Evolutionary conservation across 2,888 invertebrate genomes (phyloP).

Genomic region (Scaptomyza polygonia): DNA sequence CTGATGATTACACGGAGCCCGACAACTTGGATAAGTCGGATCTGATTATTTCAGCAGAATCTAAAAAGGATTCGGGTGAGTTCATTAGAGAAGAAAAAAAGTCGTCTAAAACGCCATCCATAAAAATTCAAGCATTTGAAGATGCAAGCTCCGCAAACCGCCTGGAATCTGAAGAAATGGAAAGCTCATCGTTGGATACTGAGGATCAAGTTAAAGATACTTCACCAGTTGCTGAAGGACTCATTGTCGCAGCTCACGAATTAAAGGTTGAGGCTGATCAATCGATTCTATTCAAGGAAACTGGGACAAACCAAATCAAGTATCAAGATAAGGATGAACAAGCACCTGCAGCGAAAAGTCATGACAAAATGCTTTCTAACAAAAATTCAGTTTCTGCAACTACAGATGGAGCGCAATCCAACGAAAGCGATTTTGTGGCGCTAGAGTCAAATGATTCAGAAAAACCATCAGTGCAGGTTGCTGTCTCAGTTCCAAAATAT

Average conservation of each 20-base stretch:
- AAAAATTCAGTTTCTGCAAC: neutral
- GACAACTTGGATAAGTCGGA: neutral
- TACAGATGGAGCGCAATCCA: neutral
- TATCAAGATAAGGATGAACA: neutral
- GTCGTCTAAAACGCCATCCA: neutral
- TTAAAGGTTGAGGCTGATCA: neutral
- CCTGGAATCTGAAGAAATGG: neutral
- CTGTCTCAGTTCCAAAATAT: neutral
- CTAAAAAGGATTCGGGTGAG: neutral
- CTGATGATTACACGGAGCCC: neutral
- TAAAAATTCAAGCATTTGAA: neutral
- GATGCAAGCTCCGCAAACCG: neutral
- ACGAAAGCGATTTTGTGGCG: neutral
- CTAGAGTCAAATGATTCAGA: conserved; percentile 12
- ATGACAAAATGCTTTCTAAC: too few relatives aligned
- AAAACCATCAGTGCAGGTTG: too few relatives aligned
- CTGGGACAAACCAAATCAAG: neutral
- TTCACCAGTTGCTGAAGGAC: neutral
- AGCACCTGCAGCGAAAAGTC: neutral
- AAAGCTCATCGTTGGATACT: neutral
- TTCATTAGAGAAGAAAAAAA: neutral
- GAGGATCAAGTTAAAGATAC: neutral
- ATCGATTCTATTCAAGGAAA: neutral
- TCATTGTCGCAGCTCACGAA: too few relatives aligned
- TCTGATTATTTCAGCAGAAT: neutral